Conservation (phyloP, 2,113 vertebrate genomes). For the Pygoscelis antarcticus region DNA sequence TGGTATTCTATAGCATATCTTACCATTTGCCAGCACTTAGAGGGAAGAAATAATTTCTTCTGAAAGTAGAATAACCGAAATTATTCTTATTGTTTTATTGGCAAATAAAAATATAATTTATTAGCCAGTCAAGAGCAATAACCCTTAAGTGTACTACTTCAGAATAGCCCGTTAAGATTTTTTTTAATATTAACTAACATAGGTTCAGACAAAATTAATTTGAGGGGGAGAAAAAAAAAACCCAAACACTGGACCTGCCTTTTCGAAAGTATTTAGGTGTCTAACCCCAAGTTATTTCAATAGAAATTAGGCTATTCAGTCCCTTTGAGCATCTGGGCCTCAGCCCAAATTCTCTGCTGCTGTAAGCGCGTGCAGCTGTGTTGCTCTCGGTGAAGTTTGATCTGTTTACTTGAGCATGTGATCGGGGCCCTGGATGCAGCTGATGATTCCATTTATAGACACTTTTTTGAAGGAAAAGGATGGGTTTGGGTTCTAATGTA, state of each 20-base stretch:
- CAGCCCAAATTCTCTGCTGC: background rate
- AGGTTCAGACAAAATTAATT: too few species aligned
- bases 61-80: conserved; percentile 43
- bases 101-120: conserved; percentile 64
- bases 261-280: background rate
- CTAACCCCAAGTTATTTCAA: background rate
- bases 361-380: background rate
- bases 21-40: background rate
- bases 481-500: background rate
- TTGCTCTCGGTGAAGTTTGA: background rate
- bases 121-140: conserved; percentile 57
- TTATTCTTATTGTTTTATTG: conserved; percentile 67
- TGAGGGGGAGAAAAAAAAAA: background rate
- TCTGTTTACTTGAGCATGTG: fast-evolving
- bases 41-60: background rate
- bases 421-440: background rate
- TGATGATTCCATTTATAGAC: background rate
- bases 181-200: background rate
- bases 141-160: background rate
- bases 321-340: background rate
- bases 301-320: background rate
- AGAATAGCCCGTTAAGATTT: conserved; percentile 19
- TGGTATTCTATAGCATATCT: background rate
- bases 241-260: background rate
- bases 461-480: background rate